A percentile compares a stretch with the other conserved stretches of the same genome.
Conservation (phyloP, 1,140 invertebrate genomes). For the Macrobrachium rosenbergii region DNA sequence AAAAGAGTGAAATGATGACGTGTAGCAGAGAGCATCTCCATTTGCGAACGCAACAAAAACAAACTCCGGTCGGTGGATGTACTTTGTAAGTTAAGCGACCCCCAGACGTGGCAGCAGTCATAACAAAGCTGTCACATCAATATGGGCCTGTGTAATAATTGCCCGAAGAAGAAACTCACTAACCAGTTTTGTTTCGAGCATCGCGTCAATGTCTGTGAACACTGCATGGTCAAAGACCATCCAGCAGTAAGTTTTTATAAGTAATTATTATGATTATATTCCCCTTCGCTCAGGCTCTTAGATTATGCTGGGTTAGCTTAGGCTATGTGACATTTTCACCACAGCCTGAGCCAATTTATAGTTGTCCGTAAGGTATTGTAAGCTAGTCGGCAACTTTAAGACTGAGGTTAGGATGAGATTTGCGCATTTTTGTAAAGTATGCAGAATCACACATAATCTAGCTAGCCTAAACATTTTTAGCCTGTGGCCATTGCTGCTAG, state of each 20-base stretch:
- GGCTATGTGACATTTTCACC: too few species aligned
- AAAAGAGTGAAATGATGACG: neutral
- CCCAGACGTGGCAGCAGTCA: constrained; percentile 19
- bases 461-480: too few species aligned
- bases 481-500: too few species aligned
- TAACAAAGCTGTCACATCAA: constrained; percentile 25
- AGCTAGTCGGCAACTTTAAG: too few species aligned
- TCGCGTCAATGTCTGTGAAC: constrained; percentile 64
- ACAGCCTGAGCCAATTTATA: too few species aligned
- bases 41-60: neutral
- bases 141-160: constrained; percentile 66
- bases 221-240: constrained; percentile 63
- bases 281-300: too few species aligned
- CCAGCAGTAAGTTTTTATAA: constrained; percentile 48
- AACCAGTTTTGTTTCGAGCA: constrained; percentile 66
- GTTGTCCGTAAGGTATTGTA: too few species aligned
- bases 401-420: too few species aligned
- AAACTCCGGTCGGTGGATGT: neutral
- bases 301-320: too few species aligned
- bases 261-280: too few species aligned
- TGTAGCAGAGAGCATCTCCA: neutral
- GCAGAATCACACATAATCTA: too few species aligned
- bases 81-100: constrained; percentile 21
- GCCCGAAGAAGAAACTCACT: constrained; percentile 63
- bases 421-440: too few species aligned